phyloP scores from a whole-genome alignment of 2,888 invertebrate species.

The Eurois occulta region DNA sequence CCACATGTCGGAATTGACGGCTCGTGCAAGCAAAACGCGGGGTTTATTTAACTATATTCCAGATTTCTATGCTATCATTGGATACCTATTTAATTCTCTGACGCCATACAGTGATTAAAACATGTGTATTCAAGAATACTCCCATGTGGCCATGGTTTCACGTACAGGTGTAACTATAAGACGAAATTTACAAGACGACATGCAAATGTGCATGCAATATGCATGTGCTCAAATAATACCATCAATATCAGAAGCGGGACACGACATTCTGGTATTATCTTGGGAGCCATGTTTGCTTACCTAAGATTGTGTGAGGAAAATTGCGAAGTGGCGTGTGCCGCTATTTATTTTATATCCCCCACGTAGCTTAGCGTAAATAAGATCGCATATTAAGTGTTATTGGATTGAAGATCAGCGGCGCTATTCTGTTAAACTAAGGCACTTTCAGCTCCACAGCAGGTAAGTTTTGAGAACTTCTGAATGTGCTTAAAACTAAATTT shows the following conservation, averaged over 20 bases:
- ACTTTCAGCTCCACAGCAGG: neutral
- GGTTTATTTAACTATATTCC: neutral
- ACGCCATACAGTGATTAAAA: neutral
- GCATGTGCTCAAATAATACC: constrained; percentile 24
- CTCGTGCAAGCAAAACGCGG: neutral
- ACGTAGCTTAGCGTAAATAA: constrained; percentile 31
- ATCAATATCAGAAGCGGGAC: constrained; percentile 15
- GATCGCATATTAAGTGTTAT: constrained; percentile 37
- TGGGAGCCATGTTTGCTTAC: constrained; percentile 26
- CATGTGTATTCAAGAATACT: neutral
- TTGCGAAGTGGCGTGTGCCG: neutral
- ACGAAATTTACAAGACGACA: constrained; percentile 4
- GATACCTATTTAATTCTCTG: neutral
- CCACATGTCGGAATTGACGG: neutral
- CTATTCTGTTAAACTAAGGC: constrained; percentile 10
- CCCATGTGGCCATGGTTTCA: neutral
- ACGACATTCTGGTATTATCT: constrained; percentile 10
- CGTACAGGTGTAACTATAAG: neutral
- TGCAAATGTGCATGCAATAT: constrained; percentile 40
- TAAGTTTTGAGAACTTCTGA: neutral
- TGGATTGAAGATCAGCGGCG: constrained; percentile 32
- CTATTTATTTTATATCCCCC: constrained; percentile 43
- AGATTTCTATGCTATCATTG: neutral
- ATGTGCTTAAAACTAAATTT: neutral
- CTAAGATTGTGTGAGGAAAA: constrained; percentile 15